Percentiles rank a stretch among this genome's conserved stretches.
These are phyloP conservation scores for Phoebastria nigripes DNA, from an alignment of 2,797 vertebrate species.

Conservation along the genomic window DNA sequence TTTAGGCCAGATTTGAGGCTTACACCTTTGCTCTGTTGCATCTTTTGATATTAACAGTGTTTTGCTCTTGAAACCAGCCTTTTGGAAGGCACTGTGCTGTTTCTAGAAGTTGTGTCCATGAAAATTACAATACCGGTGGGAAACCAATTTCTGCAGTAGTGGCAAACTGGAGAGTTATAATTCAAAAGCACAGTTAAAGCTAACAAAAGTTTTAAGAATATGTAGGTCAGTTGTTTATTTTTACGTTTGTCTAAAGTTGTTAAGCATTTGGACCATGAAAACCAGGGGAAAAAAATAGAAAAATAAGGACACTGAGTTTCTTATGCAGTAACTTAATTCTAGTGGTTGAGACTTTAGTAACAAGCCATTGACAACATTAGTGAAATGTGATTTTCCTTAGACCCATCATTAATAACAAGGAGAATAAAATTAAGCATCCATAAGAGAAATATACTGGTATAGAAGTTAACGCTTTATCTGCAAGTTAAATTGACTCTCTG, in stretches of 20 bases:
- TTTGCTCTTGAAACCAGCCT: background rate
- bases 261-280: background rate
- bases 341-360: background rate
- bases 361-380: background rate
- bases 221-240: background rate
- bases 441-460: background rate
- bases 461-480: background rate
- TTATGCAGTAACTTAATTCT: background rate
- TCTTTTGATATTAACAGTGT: slow-evolving; percentile 7
- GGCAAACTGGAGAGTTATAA: background rate
- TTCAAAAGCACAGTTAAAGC: background rate
- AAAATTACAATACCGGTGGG: background rate
- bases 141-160: background rate
- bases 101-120: background rate
- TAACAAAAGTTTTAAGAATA: background rate
- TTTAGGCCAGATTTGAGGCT: slow-evolving; percentile 2
- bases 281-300: background rate
- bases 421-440: background rate
- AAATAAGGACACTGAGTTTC: background rate
- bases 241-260: background rate
- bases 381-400: background rate
- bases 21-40: background rate
- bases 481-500: background rate
- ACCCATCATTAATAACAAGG: background rate
- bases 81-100: background rate